Evolutionary conservation across 2,797 vertebrate genomes (phyloP).

Genomic region (Lemur catta): DNA sequence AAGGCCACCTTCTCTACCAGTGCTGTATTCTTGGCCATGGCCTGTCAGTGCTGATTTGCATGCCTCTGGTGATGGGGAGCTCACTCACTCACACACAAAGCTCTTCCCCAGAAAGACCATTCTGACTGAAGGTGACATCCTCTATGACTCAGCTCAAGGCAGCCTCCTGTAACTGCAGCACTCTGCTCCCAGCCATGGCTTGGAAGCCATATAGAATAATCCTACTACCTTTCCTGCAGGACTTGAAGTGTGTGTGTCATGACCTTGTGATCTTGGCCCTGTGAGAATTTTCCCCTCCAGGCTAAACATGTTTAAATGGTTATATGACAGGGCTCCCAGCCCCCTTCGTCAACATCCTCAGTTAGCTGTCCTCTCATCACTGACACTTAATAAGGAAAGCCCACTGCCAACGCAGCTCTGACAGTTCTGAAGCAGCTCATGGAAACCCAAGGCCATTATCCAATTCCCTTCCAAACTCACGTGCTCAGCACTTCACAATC

Average conservation of each 20-base stretch:
- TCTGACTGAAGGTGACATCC: neutral
- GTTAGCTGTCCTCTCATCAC: neutral
- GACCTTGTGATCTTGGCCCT: neutral
- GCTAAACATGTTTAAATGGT: neutral
- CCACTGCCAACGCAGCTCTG: accelerated
- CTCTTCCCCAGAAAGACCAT: neutral
- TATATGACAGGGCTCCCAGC: accelerated
- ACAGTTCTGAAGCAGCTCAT: neutral
- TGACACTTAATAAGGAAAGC: neutral
- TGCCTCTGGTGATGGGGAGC: neutral
- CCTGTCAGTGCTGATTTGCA: neutral
- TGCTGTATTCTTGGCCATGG: neutral
- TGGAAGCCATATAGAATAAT: neutral
- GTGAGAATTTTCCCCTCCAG: neutral
- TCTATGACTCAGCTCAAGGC: neutral
- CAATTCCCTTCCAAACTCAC: neutral
- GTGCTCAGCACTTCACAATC: neutral
- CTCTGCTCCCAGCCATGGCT: neutral
- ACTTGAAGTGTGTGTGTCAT: neutral
- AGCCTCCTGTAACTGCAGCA: neutral
- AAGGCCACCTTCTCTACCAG: neutral
- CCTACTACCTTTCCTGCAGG: neutral
- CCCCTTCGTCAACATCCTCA: neutral
- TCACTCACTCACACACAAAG: neutral
- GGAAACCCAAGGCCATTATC: neutral